Conservation (phyloP, 2,797 vertebrate species). For the Eospalax fontanierii region DNA sequence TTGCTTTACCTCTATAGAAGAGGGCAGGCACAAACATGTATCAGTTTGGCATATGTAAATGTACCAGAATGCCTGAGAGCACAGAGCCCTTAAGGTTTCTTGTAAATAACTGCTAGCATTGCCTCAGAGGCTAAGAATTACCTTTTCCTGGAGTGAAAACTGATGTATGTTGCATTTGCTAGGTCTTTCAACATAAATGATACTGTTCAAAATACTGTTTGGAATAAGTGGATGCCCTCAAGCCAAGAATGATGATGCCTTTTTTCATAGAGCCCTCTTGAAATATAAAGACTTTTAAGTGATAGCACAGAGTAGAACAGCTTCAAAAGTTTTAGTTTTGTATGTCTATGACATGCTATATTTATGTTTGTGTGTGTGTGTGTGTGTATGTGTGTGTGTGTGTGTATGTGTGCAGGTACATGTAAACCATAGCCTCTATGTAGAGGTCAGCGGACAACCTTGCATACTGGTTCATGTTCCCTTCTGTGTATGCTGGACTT, state of each 20-base stretch:
- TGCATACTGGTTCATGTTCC: not conserved
- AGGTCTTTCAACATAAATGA: slow-evolving; percentile 1
- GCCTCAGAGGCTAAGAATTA: not conserved
- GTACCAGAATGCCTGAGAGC: not conserved
- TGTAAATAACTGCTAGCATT: slow-evolving; percentile 30
- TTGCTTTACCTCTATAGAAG: not conserved
- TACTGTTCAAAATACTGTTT: not conserved
- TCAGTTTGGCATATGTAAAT: not conserved
- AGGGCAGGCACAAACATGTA: not conserved
- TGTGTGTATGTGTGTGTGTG: not conserved
- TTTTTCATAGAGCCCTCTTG: slow-evolving; percentile 26
- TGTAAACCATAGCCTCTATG: not conserved
- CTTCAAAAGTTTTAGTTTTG: not conserved
- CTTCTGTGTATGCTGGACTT: not conserved
- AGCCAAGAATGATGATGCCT: not conserved
- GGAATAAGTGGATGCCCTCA: not conserved
- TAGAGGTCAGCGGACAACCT: not conserved
- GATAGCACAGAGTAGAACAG: not conserved
- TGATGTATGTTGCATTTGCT: not conserved
- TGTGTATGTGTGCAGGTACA: not conserved
- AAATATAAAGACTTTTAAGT: not conserved
- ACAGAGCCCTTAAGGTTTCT: slow-evolving; percentile 3
- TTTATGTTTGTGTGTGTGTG: not conserved
- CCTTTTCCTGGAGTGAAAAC: not conserved
- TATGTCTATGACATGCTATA: not conserved